Evolutionary conservation across 1,140 invertebrate species (phyloP), one percentile per base, ranked within the genome.

Genomic region (Drosophila hydei): DNA sequence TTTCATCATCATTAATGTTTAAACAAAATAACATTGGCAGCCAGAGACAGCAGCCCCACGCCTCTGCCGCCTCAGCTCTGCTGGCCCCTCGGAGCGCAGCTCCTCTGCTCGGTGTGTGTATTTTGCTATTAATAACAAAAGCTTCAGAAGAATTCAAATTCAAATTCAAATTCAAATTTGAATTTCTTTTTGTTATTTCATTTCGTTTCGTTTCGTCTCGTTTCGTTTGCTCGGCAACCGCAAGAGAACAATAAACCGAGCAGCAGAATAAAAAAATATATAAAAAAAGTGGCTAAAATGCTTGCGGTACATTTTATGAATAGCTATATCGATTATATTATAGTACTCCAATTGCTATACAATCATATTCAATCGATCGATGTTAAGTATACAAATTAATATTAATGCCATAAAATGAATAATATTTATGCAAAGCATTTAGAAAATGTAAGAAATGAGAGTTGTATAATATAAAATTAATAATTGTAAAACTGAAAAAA

Each of bases 1-100:
- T 87, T 87, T 88, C 83, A 81, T 88, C 81, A 81, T 87, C 83
- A 78, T 78, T 72, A 87, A 87, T 77, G 83, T 87, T 87, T 87
- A 87, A 87, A 87, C 77, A 85, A 85, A 85, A 85, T 76, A 87
- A 87, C 81, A 88, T 77, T 78, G 81, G 67, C 81, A 71, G 58
- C 51, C 63, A 58, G 48, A 52, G 60, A 59, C 43, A 58, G 59
- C 25, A 61, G 50, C 43, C 54, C 18, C 33, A n/a, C 23, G 8
- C 50, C 58, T 9, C 45, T 30, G 11, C 18, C 18, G 16, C 23
- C 23, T 3, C 18, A 36, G 18, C 12, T 6, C 1, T 11, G 5
- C 16, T 11, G n/a, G 47, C 23, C 47, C n/a, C 47, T 3, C n/a
- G 21, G 23, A 21, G 47, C 47, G 47, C 25, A 60, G 72, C 68